phyloP scores from a whole-genome alignment of 2,888 invertebrate species.

The Scelioninae gen. 2 region DNA sequence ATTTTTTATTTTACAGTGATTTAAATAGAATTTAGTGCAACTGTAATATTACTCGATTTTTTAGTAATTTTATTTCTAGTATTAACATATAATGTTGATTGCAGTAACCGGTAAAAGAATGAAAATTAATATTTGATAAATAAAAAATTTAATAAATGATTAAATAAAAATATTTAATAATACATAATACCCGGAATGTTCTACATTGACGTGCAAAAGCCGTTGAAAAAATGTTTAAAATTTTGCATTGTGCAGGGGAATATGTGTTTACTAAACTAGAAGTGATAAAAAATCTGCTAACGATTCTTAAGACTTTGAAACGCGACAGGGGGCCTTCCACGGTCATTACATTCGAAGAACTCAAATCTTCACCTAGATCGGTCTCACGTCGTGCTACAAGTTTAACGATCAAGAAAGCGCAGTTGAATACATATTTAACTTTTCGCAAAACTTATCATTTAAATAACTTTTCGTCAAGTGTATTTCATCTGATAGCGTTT shows the following conservation, averaged over 20 bases:
- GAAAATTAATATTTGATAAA: too few species aligned
- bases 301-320: slow-evolving; percentile 41
- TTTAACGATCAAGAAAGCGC: slow-evolving; percentile 44
- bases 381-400: slow-evolving; percentile 52
- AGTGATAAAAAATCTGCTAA: slow-evolving; percentile 55
- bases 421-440: slow-evolving; percentile 27
- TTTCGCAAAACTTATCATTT: slow-evolving; percentile 36
- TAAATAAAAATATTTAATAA: too few species aligned
- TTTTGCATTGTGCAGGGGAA: slow-evolving; percentile 30
- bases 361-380: slow-evolving; percentile 50
- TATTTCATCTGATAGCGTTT: too few species aligned
- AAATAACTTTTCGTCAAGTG: slow-evolving; percentile 16
- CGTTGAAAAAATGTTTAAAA: slow-evolving; percentile 34
- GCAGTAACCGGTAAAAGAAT: too few species aligned
- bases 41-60: too few species aligned
- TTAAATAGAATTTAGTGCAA: too few species aligned
- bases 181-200: neutral
- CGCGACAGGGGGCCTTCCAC: slow-evolving; percentile 36
- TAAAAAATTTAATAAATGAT: too few species aligned
- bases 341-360: slow-evolving; percentile 52
- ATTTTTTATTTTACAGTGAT: too few species aligned
- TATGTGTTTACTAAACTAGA: slow-evolving; percentile 42
- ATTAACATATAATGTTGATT: too few species aligned
- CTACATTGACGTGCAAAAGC: slow-evolving; percentile 27
- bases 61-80: too few species aligned